phyloP scores from a whole-genome alignment of 2,113 vertebrate genomes.

The Gnathonemus echidnorhynchus region DNA sequence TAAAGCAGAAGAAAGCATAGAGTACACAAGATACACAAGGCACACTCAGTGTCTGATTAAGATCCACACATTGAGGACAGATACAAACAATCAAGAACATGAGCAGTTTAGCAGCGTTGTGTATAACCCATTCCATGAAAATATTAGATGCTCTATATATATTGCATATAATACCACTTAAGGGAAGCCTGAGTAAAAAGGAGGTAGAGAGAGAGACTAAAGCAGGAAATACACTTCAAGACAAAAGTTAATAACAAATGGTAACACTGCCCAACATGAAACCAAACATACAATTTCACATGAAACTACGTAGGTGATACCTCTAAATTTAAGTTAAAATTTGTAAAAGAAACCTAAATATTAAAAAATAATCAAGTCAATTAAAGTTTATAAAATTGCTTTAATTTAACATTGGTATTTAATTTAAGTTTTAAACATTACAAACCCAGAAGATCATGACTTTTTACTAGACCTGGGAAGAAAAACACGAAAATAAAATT shows the following conservation, averaged over 20 bases:
- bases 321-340: background rate
- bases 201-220: background rate
- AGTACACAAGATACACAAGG: background rate
- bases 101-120: background rate
- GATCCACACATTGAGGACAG: background rate
- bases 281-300: background rate
- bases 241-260: background rate
- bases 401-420: background rate
- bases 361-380: background rate
- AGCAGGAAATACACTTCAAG: background rate
- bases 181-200: conserved; percentile 1
- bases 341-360: background rate
- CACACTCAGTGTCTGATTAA: background rate
- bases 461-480: background rate
- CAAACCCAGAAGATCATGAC: background rate
- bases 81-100: background rate
- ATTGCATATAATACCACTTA: background rate
- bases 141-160: background rate
- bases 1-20: background rate
- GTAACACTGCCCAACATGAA: background rate
- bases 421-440: background rate
- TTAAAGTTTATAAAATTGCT: background rate
- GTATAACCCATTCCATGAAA: background rate
- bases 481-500: background rate
- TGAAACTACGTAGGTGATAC: background rate